Base-by-base conservation (phyloP, 2,113 vertebrate genomes). In the Taurulus bubalis region DNA sequence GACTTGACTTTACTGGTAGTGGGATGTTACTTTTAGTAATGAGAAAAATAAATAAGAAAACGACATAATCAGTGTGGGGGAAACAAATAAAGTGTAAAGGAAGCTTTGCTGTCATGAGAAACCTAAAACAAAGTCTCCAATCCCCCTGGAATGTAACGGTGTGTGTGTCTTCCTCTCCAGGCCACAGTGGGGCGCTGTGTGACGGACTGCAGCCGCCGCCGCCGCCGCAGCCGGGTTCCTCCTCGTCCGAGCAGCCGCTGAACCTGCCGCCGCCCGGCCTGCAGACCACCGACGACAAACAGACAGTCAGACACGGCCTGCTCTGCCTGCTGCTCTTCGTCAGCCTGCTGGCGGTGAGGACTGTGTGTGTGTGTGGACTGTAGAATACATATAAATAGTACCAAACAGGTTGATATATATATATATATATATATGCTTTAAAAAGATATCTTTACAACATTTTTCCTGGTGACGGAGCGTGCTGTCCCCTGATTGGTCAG, bases 321-420 rank as follows among this genome's bases (percentile, higher is more conserved):
- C 96, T 99, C 20, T 98, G 97, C 91, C 94, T 99, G 42, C 96
- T 99, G 80, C 98, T 99, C 83, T 83, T 95, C 42, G 96, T 99
- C 86, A 96, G 97, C 92, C 93, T 99, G 65, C 95, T 99, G 45
- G 98, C 98, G 84, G 98, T 99, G 59, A 83, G 87, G 2, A 36
- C 34, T 38, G 36, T 38, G 40, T 42, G 40, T 42, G 40, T 42
- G 40, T 42, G 40, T 42, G 30, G 30, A 32, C n/a, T n/a, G n/a
- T n/a, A n/a, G n/a, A n/a, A n/a, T n/a, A n/a, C n/a, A n/a, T n/a
- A n/a, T n/a, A n/a, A n/a, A n/a, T n/a, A n/a, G n/a, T n/a, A n/a
- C n/a, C n/a, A n/a, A n/a, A n/a, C n/a, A n/a, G n/a, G n/a, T n/a
- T n/a, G n/a, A n/a, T n/a, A n/a, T n/a, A n/a, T n/a, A n/a, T n/a